These are phyloP conservation scores for Hippocampus comes DNA, from an alignment of 2,113 vertebrate genomes.

Conservation along the genomic window DNA sequence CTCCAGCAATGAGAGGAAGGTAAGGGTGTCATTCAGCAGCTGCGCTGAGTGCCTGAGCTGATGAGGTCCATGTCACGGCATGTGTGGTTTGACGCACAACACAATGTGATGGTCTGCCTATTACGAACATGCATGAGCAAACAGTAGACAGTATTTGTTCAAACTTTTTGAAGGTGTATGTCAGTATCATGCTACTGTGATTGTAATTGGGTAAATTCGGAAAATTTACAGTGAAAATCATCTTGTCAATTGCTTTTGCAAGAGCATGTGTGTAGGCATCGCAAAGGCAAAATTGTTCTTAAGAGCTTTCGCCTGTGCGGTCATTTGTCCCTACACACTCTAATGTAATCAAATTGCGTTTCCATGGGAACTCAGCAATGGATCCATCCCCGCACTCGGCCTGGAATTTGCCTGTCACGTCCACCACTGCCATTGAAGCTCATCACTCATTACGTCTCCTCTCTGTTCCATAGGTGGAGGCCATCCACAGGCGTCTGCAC, in stretches of 20 bases:
- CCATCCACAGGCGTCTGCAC: conserved; percentile 87
- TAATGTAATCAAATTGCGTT: conserved; percentile 53
- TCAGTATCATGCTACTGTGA: neutral
- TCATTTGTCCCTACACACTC: conserved; percentile 20
- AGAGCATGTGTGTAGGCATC: neutral
- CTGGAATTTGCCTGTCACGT: conserved; percentile 34
- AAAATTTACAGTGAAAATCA: neutral
- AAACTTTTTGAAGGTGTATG: neutral
- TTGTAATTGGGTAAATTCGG: neutral
- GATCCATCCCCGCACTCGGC: conserved; percentile 19
- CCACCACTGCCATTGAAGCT: conserved; percentile 6
- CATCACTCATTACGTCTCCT: conserved; percentile 1
- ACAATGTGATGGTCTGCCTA: neutral
- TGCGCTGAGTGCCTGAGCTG: neutral
- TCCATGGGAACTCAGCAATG: conserved; percentile 30
- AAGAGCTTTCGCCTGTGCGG: neutral
- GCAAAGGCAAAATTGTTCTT: neutral
- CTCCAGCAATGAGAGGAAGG: conserved; percentile 84
- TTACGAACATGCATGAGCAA: neutral
- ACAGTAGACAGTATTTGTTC: neutral
- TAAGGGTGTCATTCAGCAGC: conserved; percentile 50
- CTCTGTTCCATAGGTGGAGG: conserved; percentile 73
- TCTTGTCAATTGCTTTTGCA: neutral
- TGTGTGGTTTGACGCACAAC: neutral
- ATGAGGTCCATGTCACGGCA: neutral